Base-by-base conservation (phyloP, 2,888 invertebrate species). In the Patella depressa region DNA sequence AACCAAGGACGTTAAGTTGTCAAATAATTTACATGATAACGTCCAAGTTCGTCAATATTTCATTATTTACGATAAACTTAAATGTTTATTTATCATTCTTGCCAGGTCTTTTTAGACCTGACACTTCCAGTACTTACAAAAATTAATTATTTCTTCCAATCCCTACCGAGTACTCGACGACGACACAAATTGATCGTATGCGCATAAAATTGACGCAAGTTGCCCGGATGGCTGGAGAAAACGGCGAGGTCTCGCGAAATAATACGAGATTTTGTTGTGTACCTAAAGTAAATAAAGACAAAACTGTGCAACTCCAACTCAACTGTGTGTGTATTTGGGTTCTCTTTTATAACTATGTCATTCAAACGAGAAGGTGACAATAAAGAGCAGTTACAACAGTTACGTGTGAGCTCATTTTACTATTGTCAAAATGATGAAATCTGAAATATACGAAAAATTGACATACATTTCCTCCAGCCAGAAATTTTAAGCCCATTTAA, bases 331-430 rank as follows among this genome's bases (percentile, higher is more conserved):
- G 9, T 45, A 5, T 34, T 5, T 34, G 4, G 5, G 34, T 34
- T 9, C 4, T 9, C 9, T 9, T 45, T 34, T 5, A 24, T 19
- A 7, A 73, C 14, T 55, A 88, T 89, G 89, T 89, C 88, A n/a
- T 88, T 89, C 78, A 89, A 89, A 78, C 82, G 88, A 74, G 88
- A 88, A 65, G 88, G 87, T 29, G 84, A 88, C 80, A 88, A 89
- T 77, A 80, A 76, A 17, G 76, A 76, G 72, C 80, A 84, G 59
- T 75, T 88, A 11, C 79, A 80, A 59, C 78, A 78, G 69, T 80
- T 87, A 71, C 84, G 86, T 81, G 89, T 88, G 82, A 74, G 82
- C 76, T 45, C 4, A 45, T 45, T 45, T 45, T 45, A 7, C 45
- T 45, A 45, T 4, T 9, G 45, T 45, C 9, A 45, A 7, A 45